Evolutionary conservation across 2,113 vertebrate species (phyloP).

Genomic region (Dascyllus trimaculatus): DNA sequence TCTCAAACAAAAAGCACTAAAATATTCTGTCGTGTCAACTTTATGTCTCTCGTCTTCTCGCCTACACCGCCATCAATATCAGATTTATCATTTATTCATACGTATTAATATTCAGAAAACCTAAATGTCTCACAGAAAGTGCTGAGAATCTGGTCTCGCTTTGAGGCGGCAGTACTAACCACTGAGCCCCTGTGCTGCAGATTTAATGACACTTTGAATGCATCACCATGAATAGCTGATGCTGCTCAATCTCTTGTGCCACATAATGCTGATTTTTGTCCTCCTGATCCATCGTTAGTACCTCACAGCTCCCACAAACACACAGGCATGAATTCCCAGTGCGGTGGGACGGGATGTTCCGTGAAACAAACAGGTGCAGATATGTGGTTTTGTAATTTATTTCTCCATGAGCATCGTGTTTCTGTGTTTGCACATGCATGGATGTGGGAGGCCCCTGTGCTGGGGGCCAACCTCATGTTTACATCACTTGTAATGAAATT

Average conservation of each 20-base stretch:
- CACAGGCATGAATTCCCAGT: slow-evolving; percentile 2
- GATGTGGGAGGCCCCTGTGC: slow-evolving; percentile 61
- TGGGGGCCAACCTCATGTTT: slow-evolving; percentile 78
- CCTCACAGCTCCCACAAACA: not conserved
- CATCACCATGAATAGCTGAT: slow-evolving; percentile 9
- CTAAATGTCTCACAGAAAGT: slow-evolving; percentile 9
- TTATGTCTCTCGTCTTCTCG: too few relatives aligned
- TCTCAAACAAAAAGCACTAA: too few relatives aligned
- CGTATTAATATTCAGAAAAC: slow-evolving; percentile 44
- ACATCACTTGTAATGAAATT: slow-evolving; percentile 84
- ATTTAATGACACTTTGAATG: slow-evolving; percentile 11
- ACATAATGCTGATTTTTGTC: slow-evolving; percentile 2
- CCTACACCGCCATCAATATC: too few relatives aligned
- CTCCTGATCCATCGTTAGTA: slow-evolving; percentile 4
- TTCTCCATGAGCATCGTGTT: not conserved
- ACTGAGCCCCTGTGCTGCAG: slow-evolving; percentile 8
- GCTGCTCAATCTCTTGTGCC: not conserved
- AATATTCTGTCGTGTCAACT: too few relatives aligned
- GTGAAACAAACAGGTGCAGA: slow-evolving; percentile 2
- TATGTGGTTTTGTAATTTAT: slow-evolving; percentile 11
- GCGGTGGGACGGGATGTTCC: slow-evolving; percentile 1
- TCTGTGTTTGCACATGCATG: slow-evolving; percentile 31
- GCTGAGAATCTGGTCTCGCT: slow-evolving; percentile 5
- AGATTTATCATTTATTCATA: slow-evolving; percentile 24
- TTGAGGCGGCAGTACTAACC: not conserved